Evolutionary conservation across 1,140 invertebrate species (phyloP).

Genomic region (Drosophila parvula): DNA sequence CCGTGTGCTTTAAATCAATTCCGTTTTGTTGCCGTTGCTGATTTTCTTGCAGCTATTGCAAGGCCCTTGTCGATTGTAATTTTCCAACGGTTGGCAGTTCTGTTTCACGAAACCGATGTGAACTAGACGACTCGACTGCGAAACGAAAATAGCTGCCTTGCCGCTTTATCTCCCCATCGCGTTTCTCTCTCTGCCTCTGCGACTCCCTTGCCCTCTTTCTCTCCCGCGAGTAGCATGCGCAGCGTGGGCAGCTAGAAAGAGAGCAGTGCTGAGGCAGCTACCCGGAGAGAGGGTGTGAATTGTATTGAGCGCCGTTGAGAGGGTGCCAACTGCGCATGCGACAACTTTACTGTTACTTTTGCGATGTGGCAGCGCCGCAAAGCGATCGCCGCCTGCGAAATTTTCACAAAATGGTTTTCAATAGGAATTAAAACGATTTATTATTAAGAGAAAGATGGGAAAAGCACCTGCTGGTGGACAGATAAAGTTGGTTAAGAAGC

Average conservation of each 20-base stretch:
- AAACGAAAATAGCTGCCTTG: slow-evolving; percentile 71
- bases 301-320: slow-evolving; percentile 20
- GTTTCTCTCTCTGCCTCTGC: slow-evolving; percentile 26
- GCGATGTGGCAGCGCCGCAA: slow-evolving; percentile 22
- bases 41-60: slow-evolving; percentile 1
- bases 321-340: slow-evolving; percentile 65
- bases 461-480: neutral
- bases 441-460: neutral
- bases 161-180: slow-evolving; percentile 30
- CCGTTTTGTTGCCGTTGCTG: slow-evolving; percentile 18
- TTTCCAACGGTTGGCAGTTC: slow-evolving; percentile 30
- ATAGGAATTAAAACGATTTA: neutral
- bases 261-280: slow-evolving; percentile 36
- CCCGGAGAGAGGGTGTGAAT: slow-evolving; percentile 62
- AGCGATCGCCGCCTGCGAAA: slow-evolving; percentile 36
- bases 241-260: slow-evolving; percentile 42
- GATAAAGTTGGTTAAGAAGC: neutral
- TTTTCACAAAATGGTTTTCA: slow-evolving; percentile 1
- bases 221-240: slow-evolving; percentile 71
- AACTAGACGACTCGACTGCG: slow-evolving; percentile 46
- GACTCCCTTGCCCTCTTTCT: slow-evolving; percentile 33
- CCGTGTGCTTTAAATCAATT: slow-evolving; percentile 23
- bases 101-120: slow-evolving; percentile 43
- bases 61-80: slow-evolving; percentile 13
- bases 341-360: slow-evolving; percentile 64